These are phyloP conservation scores for Amitus sp. DNA, from an alignment of 2,888 invertebrate species.

Conservation along the genomic window DNA sequence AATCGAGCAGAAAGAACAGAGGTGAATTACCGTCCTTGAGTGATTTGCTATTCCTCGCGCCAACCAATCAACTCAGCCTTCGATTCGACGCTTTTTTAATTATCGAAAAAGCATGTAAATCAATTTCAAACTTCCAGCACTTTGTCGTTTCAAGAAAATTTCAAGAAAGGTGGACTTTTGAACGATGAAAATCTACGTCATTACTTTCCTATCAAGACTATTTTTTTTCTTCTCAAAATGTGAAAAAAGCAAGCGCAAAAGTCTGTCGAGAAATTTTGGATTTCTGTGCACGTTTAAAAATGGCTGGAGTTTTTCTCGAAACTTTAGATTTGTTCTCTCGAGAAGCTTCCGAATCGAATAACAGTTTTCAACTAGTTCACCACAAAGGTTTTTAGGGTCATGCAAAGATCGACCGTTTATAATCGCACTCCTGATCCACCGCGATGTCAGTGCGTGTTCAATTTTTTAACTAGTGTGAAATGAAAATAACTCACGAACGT, in stretches of 20 bases:
- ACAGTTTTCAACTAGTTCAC: conserved; percentile 49
- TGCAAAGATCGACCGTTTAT: conserved; percentile 42
- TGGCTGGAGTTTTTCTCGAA: conserved; percentile 23
- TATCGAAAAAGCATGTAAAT: not conserved
- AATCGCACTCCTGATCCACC: too few relatives aligned
- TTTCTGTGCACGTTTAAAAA: conserved; percentile 33
- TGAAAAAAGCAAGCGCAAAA: conserved; percentile 13
- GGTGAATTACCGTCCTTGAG: conserved; percentile 50
- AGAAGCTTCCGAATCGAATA: conserved; percentile 43
- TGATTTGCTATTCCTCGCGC: conserved; percentile 45
- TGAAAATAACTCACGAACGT: too few relatives aligned
- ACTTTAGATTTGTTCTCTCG: conserved; percentile 43
- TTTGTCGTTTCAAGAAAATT: too few relatives aligned
- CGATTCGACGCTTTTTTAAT: not conserved
- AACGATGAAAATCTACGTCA: too few relatives aligned
- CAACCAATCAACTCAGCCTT: conserved; percentile 2
- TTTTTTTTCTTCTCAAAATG: too few relatives aligned
- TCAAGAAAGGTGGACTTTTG: too few relatives aligned
- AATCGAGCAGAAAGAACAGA: conserved; percentile 31
- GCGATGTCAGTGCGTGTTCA: too few relatives aligned
- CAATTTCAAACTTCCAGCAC: too few relatives aligned
- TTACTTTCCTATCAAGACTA: not conserved
- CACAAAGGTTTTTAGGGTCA: conserved; percentile 44
- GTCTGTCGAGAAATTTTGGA: conserved; percentile 27
- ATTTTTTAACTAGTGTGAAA: too few relatives aligned